Conservation (phyloP, 30 jellyfish, hydroid and myxozoan genomes). For the Aurelia sp. region DNA sequence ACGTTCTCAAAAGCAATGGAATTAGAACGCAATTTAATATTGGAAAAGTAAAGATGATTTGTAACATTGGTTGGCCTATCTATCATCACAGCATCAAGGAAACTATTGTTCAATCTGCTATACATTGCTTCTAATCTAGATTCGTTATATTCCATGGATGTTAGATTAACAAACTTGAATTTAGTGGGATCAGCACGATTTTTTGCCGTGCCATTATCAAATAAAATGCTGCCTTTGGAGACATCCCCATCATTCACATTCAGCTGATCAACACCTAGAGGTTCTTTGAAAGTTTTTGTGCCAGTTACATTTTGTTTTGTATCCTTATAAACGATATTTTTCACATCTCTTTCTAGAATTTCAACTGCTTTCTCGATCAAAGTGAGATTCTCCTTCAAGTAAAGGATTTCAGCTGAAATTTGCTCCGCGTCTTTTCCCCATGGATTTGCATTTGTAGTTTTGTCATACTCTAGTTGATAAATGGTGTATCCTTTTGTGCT, state of each 20-base stretch:
- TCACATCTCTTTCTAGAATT: conserved; percentile 4
- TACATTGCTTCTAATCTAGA: neutral
- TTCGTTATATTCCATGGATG: neutral
- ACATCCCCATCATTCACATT: conserved; percentile 5
- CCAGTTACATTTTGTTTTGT: conserved; percentile 58
- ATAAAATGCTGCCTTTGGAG: conserved; percentile 26
- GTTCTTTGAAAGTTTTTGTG: neutral
- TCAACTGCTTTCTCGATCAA: neutral
- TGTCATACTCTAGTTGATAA: conserved; percentile 52
- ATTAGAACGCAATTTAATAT: neutral
- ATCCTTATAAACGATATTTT: conserved; percentile 28
- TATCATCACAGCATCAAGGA: neutral
- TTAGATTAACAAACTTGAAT: neutral
- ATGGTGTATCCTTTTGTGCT: conserved; percentile 38
- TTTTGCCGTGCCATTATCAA: neutral
- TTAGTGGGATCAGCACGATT: too few species aligned
- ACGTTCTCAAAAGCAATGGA: neutral
- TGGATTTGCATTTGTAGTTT: conserved; percentile 54
- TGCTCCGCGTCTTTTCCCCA: conserved; percentile 47
- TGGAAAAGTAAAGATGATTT: neutral
- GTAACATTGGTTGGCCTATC: neutral
- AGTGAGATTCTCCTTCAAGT: conserved; percentile 23
- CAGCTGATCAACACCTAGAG: neutral
- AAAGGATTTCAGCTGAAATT: conserved; percentile 6
- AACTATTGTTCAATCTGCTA: conserved; percentile 7